Evolutionary conservation across 2,888 invertebrate genomes (phyloP), one percentile per base, ranked within the genome.

Genomic region (Ormyrus nitidulus): DNA sequence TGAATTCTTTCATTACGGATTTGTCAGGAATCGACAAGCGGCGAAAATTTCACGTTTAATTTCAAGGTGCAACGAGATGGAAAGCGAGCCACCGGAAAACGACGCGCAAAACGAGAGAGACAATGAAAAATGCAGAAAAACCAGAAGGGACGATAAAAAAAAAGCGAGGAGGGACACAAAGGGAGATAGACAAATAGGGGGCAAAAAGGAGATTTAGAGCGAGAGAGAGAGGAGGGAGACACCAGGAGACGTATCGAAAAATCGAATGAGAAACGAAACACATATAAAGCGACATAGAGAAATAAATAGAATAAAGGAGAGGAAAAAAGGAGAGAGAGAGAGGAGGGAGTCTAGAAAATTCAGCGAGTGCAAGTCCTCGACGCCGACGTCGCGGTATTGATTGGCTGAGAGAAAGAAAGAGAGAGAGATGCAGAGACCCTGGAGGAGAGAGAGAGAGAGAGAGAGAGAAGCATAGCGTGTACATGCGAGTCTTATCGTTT

Each of bases 341-440:
- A 19, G 13, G 44, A 59, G 59, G 61, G 44, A 53, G 69, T 72
- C 79, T 80, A 58, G 80, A 71, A 76, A 76, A 80, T 76, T 76
- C 72, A 72, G 54, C 76, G 78, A 80, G 80, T 73, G 72, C 78
- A 81, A 80, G 81, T 56, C 68, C 80, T 71, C 76, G 75, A 75
- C 75, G 70, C 56, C 76, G 68, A 54, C 75, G 77, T 82, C 68
- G 77, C 70, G 77, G 81, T 82, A 82, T 82, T 82, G 82, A 82
- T 82, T 82, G 82, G 77, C 77, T 64, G 65, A 72, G 74, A 56
- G 44, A 73, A 53, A 69, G 19, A 44, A 51, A 76, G 53, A 19
- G 19, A 19, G 19, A 19, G 19, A 76, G 68, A 78, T 46, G 51
- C 46, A 13, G 77, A 61, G 81, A 72, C 65, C 77, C 69, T 64